Evolutionary conservation across 2,888 invertebrate genomes (phyloP).

Genomic region (Phortica okadai): DNA sequence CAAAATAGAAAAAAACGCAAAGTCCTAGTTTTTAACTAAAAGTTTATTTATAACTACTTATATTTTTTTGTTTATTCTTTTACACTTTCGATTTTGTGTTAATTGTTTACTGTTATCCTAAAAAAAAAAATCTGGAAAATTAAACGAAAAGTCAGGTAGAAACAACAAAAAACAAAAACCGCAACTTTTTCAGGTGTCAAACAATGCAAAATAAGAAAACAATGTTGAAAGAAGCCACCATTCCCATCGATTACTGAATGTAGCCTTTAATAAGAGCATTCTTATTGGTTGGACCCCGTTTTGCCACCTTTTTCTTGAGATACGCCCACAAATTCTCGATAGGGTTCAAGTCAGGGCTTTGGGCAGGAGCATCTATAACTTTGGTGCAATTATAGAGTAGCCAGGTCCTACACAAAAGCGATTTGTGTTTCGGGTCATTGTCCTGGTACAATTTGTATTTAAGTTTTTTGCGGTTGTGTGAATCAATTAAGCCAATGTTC

Average conservation of each 20-base stretch:
- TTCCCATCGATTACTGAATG: constrained; percentile 26
- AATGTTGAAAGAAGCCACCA: no score
- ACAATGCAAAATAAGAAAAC: no score
- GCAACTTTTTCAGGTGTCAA: no score
- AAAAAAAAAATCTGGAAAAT: no score
- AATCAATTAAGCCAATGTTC: constrained; percentile 20
- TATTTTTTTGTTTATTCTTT: no score
- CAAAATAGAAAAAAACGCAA: no score
- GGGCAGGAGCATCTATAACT: constrained; percentile 30
- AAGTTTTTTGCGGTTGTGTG: constrained; percentile 34
- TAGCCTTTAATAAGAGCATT: constrained; percentile 11
- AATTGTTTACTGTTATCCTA: no score
- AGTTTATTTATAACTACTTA: no score
- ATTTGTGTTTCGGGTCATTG: constrained; percentile 13
- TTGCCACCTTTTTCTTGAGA: constrained; percentile 30
- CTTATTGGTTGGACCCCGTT: constrained; percentile 25
- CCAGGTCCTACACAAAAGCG: constrained; percentile 24
- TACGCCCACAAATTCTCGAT: constrained; percentile 20
- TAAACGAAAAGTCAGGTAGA: no score
- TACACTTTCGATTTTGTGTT: no score
- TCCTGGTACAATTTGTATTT: constrained; percentile 39
- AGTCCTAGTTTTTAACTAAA: no score
- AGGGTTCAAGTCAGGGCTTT: constrained; percentile 32
- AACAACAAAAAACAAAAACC: no score
- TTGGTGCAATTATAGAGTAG: constrained; percentile 31